These are phyloP conservation scores for Tachycineta bicolor DNA, from an alignment of 2,113 vertebrate genomes.

Conservation along the genomic window DNA sequence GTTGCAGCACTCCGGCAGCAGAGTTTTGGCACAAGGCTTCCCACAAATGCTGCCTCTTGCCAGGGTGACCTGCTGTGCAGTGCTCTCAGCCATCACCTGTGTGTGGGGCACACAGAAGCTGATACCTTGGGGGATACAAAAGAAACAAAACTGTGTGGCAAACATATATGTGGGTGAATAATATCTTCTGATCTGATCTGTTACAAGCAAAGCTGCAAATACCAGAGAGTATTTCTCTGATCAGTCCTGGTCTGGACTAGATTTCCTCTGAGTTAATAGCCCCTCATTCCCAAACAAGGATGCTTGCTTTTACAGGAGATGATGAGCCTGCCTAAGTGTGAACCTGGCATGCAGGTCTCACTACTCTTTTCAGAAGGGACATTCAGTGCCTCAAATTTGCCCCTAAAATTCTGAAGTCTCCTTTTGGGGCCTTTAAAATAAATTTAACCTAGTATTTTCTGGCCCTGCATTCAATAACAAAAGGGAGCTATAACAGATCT, in stretches of 20 bases:
- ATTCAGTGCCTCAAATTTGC: neutral
- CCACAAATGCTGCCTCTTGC: neutral
- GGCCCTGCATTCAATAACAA: neutral
- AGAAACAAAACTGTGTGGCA: rapidly evolving
- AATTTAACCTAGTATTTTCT: neutral
- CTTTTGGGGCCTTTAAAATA: neutral
- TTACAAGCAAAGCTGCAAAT: neutral
- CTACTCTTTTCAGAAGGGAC: neutral
- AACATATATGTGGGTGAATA: neutral
- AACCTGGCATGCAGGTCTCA: neutral
- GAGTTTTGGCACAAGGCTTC: neutral
- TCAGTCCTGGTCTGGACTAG: neutral
- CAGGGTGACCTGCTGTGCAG: neutral
- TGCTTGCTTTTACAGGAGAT: neutral
- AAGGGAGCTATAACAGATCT: neutral
- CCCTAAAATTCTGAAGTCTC: neutral
- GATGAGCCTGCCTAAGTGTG: neutral
- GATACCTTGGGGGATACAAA: neutral
- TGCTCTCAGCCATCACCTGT: neutral
- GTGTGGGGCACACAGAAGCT: neutral
- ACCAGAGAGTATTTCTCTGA: neutral
- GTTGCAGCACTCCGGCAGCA: constrained; percentile 35
- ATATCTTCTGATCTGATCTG: neutral
- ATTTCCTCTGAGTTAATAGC: neutral
- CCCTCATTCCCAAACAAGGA: neutral